Conservation (phyloP, 2,113 vertebrate genomes). For the Saimiri boliviensis region DNA sequence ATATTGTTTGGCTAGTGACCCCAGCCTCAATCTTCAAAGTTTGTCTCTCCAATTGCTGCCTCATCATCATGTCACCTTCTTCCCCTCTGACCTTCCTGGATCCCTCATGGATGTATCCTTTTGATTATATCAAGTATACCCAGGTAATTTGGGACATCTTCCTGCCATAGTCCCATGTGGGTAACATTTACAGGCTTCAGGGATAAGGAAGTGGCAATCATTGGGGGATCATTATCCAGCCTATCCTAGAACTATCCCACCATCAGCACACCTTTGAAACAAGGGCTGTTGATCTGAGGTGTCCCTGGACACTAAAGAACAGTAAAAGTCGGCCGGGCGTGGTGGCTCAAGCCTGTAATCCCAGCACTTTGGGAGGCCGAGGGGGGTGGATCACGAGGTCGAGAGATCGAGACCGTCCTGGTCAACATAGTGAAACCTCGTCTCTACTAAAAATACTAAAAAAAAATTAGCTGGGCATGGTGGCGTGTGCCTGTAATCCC, state of each 20-base stretch:
- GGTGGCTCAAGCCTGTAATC: no score
- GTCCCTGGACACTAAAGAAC: not conserved
- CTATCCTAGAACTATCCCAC: not conserved
- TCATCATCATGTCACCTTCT: accelerated
- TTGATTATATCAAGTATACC: no score
- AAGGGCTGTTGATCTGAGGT: not conserved
- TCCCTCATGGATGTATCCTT: not conserved
- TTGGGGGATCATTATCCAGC: not conserved
- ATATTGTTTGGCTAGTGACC: accelerated
- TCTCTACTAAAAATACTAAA: no score
- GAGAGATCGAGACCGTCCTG: no score
- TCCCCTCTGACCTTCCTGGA: not conserved
- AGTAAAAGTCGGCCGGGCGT: no score
- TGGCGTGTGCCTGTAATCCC: no score
- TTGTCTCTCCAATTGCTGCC: accelerated
- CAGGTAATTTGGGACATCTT: not conserved
- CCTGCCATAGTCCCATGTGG: no score
- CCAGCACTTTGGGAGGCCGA: no score
- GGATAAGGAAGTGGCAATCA: not conserved
- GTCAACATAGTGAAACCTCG: no score
- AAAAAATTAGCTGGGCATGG: no score
- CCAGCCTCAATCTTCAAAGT: not conserved
- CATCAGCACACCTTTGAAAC: not conserved
- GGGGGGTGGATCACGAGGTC: no score
- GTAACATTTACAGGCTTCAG: not conserved